Base-by-base conservation (phyloP, 2,888 invertebrate species). In the Phyllotreta striolata region DNA sequence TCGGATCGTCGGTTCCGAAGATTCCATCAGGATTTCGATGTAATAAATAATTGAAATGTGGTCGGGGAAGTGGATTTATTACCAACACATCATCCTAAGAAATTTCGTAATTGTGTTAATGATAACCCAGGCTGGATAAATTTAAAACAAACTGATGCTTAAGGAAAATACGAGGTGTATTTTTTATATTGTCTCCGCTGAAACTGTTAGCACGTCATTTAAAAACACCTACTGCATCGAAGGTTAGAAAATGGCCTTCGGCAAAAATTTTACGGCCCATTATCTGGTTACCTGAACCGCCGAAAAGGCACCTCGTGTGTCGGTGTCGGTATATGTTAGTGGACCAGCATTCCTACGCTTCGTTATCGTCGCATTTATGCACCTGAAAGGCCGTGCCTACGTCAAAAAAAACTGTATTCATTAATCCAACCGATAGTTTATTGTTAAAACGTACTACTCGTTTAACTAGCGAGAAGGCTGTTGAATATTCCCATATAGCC, bases 361-460 rank as follows among this genome's bases (percentile, higher is more conserved):
- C 67, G 72, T 72, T 72, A 72, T 70, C 72, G 70, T 66, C 66
- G 65, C 63, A 69, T 72, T 24, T 71, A 69, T 72, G 69, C 66
- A 67, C 63, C 63, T 56, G 66, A 67, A 67, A 60, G 64, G 69
- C 54, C 56, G 47, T 59, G n/a, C 59, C 55, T 54, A 59, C 62
- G 56, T 56, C 54, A 58, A 38, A 38, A 41, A 66, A 54, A 52
- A 63, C 49, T 51, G 55, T 62, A 59, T 61, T 69, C 64, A 67
- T 69, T 67, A 67, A 66, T 67, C 63, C 67, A 47, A 44, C 57
- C 61, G 58, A 47, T 38, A 40, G 51, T 59, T 49, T 35, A 49
- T 49, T 51, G 59, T 40, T 41, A 24, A 24, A 40, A 13, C 4
- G 40, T 47, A 51, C 24, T 24, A 24, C 24, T 24, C 24, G 24